A percentile compares a stretch with the other conserved stretches of the same genome.
These are phyloP conservation scores for Eupithecia tripunctaria DNA, from an alignment of 2,888 invertebrate genomes.

Conservation along the genomic window DNA sequence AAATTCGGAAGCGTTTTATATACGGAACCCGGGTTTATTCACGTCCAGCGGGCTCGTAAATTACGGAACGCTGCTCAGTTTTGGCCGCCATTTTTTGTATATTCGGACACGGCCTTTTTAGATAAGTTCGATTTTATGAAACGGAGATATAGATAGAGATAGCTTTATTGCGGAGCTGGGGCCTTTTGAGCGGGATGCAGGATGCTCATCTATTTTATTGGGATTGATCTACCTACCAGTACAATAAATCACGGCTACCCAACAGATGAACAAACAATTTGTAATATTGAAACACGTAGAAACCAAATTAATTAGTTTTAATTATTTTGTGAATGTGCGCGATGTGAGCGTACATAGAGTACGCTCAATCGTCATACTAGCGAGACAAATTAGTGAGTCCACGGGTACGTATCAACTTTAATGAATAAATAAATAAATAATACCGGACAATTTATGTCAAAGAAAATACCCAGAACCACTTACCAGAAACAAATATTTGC, in stretches of 20 bases:
- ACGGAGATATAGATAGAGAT: constrained; percentile 38
- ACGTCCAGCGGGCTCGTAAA: constrained; percentile 58
- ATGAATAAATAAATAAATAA: too few species aligned
- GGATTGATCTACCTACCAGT: constrained; percentile 3
- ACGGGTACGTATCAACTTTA: too few species aligned
- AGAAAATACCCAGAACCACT: too few species aligned
- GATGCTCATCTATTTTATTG: constrained; percentile 7
- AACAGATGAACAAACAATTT: neutral
- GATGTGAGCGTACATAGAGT: neutral
- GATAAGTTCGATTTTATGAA: constrained; percentile 52
- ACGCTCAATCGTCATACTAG: neutral
- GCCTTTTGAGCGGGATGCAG: constrained; percentile 14
- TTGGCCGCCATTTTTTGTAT: constrained; percentile 58
- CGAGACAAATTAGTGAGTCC: neutral
- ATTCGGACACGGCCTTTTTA: constrained; percentile 50
- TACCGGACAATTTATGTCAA: too few species aligned
- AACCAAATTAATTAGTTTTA: neutral
- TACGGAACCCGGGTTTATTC: constrained; percentile 59
- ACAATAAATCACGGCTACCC: neutral
- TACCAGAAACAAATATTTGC: too few species aligned
- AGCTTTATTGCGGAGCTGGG: constrained; percentile 38
- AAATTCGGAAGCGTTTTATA: constrained; percentile 63
- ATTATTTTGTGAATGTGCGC: neutral
- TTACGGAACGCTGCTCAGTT: constrained; percentile 56
- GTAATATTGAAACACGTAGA: neutral